phyloP scores from a whole-genome alignment of 2,888 invertebrate genomes.

The Hermaeophaga mercurialis region DNA sequence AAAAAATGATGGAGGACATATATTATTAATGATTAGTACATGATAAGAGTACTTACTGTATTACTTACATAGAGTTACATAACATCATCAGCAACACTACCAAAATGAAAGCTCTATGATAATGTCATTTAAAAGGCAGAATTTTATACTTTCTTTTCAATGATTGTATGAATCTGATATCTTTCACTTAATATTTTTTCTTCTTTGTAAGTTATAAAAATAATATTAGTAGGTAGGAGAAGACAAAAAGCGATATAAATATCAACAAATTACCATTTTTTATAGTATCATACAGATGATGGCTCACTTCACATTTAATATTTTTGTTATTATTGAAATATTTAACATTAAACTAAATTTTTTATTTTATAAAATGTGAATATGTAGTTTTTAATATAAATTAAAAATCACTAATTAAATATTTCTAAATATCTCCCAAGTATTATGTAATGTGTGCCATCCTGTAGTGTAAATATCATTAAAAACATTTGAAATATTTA shows the following conservation, averaged over 20 bases:
- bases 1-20: constrained; percentile 55
- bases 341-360: no score
- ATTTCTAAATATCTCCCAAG: no score
- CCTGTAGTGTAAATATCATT: no score
- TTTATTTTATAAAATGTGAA: no score
- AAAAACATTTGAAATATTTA: no score
- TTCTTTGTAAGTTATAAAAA: constrained; percentile 31
- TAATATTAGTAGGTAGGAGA: constrained; percentile 18
- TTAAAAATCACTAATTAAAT: no score
- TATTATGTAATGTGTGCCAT: no score
- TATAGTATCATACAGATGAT: no score
- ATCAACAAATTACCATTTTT: no score
- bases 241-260: constrained; percentile 5
- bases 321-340: no score
- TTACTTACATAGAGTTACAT: constrained; percentile 54
- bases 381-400: no score
- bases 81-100: constrained; percentile 50
- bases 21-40: constrained; percentile 55
- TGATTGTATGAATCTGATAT: constrained; percentile 52
- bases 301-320: no score
- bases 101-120: constrained; percentile 49
- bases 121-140: constrained; percentile 51
- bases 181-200: constrained; percentile 26
- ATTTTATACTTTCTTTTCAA: constrained; percentile 43
- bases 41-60: constrained; percentile 52